Conservation (phyloP, 1,140 invertebrate species). For the Bombus pyrosoma region DNA sequence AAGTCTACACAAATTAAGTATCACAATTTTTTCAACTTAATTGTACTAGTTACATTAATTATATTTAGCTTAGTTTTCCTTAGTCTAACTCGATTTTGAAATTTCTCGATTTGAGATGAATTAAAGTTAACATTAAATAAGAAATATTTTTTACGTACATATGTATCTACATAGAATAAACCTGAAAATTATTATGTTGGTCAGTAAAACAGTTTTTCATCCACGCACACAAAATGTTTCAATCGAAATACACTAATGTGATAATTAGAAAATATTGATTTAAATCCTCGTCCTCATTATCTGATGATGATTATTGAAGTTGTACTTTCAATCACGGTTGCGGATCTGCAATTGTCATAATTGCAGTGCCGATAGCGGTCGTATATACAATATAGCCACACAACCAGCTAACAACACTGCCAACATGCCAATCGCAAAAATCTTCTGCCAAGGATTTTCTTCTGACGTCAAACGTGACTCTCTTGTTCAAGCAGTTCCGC, state of each 20-base stretch:
- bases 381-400: conserved; percentile 87
- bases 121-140: not conserved
- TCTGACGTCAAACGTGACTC: not conserved
- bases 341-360: conserved; percentile 84
- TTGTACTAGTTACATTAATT: no score
- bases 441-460: conserved; percentile 26
- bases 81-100: no score
- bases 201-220: not conserved
- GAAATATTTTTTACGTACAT: not conserved
- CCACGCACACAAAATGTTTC: not conserved
- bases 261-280: not conserved
- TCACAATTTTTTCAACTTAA: no score
- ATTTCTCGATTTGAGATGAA: not conserved
- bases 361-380: conserved; percentile 97
- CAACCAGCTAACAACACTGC: conserved; percentile 99
- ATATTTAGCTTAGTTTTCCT: no score
- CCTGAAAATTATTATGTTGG: no score
- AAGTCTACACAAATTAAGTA: no score
- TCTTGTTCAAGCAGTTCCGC: not conserved
- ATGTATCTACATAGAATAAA: no score
- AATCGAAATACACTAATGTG: not conserved
- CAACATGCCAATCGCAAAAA: conserved; percentile 86
- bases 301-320: not conserved
- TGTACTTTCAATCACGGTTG: conserved; percentile 1
- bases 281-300: not conserved